Evolutionary conservation across 2,113 vertebrate species (phyloP).

Genomic region (Sceloporus tristichus): DNA sequence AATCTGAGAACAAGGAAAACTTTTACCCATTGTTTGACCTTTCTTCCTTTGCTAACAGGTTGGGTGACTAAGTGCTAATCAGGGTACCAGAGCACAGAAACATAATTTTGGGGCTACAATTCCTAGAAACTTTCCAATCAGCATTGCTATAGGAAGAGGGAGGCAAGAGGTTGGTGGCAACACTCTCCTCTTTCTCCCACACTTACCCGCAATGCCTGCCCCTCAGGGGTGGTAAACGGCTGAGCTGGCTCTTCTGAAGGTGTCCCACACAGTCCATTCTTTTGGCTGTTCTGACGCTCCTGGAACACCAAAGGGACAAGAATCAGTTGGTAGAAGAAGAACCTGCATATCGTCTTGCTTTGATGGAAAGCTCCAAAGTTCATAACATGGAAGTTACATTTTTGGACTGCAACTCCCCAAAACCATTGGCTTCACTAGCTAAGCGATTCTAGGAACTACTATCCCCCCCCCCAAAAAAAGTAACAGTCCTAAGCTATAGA

Average conservation of each 20-base stretch:
- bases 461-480: too few species aligned
- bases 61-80: too few species aligned
- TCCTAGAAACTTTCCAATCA: too few species aligned
- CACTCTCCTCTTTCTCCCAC: not conserved
- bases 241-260: slow-evolving; percentile 75
- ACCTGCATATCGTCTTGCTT: not conserved
- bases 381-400: too few species aligned
- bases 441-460: too few species aligned
- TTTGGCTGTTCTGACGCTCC: slow-evolving; percentile 81
- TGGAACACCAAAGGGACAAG: slow-evolving; percentile 56
- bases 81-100: too few species aligned
- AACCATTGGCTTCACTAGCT: too few species aligned
- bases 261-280: slow-evolving; percentile 72
- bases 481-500: too few species aligned
- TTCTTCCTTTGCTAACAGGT: not conserved
- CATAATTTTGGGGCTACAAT: too few species aligned
- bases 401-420: too few species aligned
- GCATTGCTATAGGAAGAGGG: not conserved
- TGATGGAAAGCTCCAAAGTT: too few species aligned
- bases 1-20: not conserved
- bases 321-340: not conserved
- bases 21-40: not conserved
- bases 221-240: slow-evolving; percentile 83
- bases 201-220: slow-evolving; percentile 87
- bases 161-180: not conserved